These are phyloP conservation scores for Ptilodon capucinus DNA, from an alignment of 2,888 invertebrate species.

Conservation along the genomic window DNA sequence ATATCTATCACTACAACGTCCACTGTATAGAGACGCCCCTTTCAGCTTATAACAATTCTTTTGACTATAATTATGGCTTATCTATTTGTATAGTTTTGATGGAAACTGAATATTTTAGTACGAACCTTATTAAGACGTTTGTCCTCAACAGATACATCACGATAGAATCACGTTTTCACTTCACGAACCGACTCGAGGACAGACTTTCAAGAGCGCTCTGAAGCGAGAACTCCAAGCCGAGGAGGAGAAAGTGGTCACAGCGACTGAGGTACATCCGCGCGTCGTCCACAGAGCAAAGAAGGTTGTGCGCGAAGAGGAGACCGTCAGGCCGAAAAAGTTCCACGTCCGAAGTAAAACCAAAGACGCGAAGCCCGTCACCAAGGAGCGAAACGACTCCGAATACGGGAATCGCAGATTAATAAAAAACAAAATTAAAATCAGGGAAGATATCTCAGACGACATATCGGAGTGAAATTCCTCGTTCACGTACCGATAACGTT, in stretches of 20 bases:
- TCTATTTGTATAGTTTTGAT: too few species aligned
- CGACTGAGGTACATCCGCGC: constrained; percentile 34
- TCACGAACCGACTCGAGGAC: constrained; percentile 71
- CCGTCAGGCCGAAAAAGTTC: constrained; percentile 44
- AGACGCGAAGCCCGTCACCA: constrained; percentile 62
- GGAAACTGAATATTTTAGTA: too few species aligned
- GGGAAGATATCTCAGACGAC: constrained; percentile 69
- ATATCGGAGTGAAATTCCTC: constrained; percentile 51
- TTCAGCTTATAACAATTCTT: too few species aligned
- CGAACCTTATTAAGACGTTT: not conserved
- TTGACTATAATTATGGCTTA: too few species aligned
- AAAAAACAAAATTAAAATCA: constrained; percentile 66
- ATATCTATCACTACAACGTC: too few species aligned
- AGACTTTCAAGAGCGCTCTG: constrained; percentile 72
- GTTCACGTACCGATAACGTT: constrained; percentile 8
- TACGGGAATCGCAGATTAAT: constrained; percentile 43
- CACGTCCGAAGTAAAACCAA: constrained; percentile 45
- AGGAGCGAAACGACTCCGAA: constrained; percentile 61
- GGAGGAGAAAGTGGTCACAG: constrained; percentile 39
- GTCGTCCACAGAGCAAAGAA: constrained; percentile 43
- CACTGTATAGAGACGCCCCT: too few species aligned
- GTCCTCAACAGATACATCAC: constrained; percentile 61
- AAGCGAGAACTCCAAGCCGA: constrained; percentile 55
- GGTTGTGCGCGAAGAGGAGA: constrained; percentile 36
- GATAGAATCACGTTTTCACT: constrained; percentile 74